phyloP scores from a whole-genome alignment of 2,888 invertebrate genomes.

The Sthenelais limicola region DNA sequence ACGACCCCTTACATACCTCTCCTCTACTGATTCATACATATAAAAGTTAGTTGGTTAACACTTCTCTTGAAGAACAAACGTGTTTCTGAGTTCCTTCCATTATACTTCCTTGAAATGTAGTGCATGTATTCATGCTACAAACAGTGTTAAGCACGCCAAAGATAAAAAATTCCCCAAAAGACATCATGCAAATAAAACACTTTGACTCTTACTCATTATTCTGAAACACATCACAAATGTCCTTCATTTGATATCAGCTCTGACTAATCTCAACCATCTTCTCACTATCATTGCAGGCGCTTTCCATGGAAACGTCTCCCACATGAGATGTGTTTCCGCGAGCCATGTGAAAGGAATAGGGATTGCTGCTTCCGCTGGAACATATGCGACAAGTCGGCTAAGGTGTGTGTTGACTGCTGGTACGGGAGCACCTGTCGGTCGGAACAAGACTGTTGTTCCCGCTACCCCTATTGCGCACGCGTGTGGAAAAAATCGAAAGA shows the following conservation, averaged over 20 bases:
- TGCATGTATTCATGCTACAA: no score
- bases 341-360: constrained; percentile 54
- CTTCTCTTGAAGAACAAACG: no score
- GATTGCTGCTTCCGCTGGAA: constrained; percentile 62
- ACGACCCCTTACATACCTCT: no score
- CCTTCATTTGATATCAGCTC: neutral
- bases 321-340: constrained; percentile 55
- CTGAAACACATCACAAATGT: neutral
- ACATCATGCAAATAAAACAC: neutral
- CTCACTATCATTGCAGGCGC: constrained; percentile 26
- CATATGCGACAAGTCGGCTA: constrained; percentile 59
- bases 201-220: neutral
- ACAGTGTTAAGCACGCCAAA: no score
- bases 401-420: constrained; percentile 64
- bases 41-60: no score
- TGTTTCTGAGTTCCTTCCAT: no score
- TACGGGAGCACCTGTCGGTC: constrained; percentile 60
- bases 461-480: constrained; percentile 57
- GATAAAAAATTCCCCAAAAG: no score
- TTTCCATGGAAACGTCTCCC: constrained; percentile 44
- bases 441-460: constrained; percentile 61
- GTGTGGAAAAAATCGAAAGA: constrained; percentile 26
- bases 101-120: no score
- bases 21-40: no score
- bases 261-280: no score